Base-by-base conservation (phyloP, 2,888 invertebrate species). In the Drosophila percnosoma region DNA sequence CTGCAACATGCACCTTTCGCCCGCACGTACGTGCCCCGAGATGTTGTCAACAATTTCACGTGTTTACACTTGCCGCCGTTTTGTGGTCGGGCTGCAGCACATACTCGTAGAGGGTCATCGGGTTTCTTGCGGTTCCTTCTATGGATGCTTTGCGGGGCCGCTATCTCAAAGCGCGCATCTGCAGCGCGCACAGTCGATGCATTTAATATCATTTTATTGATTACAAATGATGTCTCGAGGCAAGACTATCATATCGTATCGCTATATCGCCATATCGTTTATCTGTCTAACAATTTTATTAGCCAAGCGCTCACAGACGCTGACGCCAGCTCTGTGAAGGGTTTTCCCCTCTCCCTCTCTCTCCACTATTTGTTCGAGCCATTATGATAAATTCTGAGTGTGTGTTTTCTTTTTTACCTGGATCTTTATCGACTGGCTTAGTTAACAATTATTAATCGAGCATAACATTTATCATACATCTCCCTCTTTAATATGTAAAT, bases 401-500 rank as follows among this genome's bases (percentile, higher is more conserved):
- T 36, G 36, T 45, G 7, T 45, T 13, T 45, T 40, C 59, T 66
- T 55, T 63, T 60, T 36, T 79, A 66, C 67, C 74, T 78, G 73
- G 78, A 78, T 82, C 74, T 77, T 75, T 75, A 83, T 83, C 87
- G 75, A 54, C 65, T 80, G 81, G 78, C 84, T 82, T 81, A 86
- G 87, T 90, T 90, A 88, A 86, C 87, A 87, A 90, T 87, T 87
- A 90, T 90, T 87, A 88, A 90, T 87, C 82, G 87, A 72, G 86
- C 88, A 86, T 88, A 88, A 90, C 90, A 87, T 87, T 83, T 90
- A 83, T 87, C 86, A 83, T 83, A 78, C 45, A 51, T 52, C 31
- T 66, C 55, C 38, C 52, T 53, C 21, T 71, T 75, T 72, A 70
- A 78, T 89, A 86, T 89, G 82, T 78, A 80, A 85, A 83, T 87